Conservation (phyloP, 2,888 invertebrate genomes). For the Atherix ibis region DNA sequence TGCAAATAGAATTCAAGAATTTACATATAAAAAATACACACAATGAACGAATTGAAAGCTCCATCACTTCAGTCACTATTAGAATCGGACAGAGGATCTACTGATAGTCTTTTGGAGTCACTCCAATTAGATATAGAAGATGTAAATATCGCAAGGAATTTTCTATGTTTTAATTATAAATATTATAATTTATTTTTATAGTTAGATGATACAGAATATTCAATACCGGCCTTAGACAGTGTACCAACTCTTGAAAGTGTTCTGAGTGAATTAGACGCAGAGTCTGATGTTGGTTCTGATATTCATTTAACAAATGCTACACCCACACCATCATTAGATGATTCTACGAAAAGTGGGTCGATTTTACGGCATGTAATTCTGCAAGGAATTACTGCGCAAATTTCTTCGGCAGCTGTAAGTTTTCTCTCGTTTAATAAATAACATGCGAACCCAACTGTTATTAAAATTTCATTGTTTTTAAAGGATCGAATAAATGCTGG, state of each 20-base stretch:
- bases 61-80: conserved; percentile 39
- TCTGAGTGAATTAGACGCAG: conserved; percentile 55
- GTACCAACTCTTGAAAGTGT: conserved; percentile 69
- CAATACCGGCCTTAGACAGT: conserved; percentile 58
- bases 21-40: too few species aligned
- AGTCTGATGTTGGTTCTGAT: conserved; percentile 40
- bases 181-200: conserved; percentile 20
- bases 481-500: conserved; percentile 83
- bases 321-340: conserved; percentile 31
- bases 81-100: conserved; percentile 45
- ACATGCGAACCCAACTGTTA: neutral
- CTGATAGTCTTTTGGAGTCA: conserved; percentile 44
- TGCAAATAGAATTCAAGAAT: too few species aligned
- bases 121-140: conserved; percentile 54
- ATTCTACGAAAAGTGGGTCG: conserved; percentile 36
- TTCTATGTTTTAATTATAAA: neutral
- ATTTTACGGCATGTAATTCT: conserved; percentile 64
- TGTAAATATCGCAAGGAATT: conserved; percentile 33
- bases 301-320: conserved; percentile 26
- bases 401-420: conserved; percentile 68
- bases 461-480: conserved; percentile 15
- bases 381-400: conserved; percentile 78
- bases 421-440: neutral
- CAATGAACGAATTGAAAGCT: conserved; percentile 20
- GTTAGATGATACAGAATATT: conserved; percentile 69